phyloP scores from a whole-genome alignment of 1,140 invertebrate genomes.

The Drosophila busckii region DNA sequence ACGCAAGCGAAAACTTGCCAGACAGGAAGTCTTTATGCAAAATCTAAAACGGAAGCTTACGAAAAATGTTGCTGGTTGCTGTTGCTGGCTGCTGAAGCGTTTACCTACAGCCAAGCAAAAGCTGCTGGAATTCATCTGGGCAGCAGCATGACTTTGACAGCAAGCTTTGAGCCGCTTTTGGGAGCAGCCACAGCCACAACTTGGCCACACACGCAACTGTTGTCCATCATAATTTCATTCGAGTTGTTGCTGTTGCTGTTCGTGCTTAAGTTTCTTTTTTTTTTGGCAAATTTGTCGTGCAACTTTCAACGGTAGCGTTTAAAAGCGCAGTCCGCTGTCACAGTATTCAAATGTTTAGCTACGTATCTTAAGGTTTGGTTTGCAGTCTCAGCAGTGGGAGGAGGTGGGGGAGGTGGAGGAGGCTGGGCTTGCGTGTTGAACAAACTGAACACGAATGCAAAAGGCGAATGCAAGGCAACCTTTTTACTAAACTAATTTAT shows the following conservation, averaged over 20 bases:
- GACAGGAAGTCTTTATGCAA: too few species aligned
- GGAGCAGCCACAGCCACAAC: constrained; percentile 42
- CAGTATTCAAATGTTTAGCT: too few species aligned
- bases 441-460: constrained; percentile 34
- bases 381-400: neutral
- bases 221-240: constrained; percentile 51
- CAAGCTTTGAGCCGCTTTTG: constrained; percentile 22
- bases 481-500: constrained; percentile 79
- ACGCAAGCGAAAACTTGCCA: too few species aligned
- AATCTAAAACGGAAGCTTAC: constrained; percentile 58
- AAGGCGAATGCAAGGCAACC: constrained; percentile 67
- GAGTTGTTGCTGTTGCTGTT: constrained; percentile 1
- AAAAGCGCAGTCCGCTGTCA: constrained; percentile 15
- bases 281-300: constrained; percentile 51
- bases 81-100: constrained; percentile 10
- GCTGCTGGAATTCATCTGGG: constrained; percentile 59
- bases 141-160: constrained; percentile 19
- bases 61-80: too few species aligned
- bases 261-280: neutral
- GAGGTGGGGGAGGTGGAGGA: neutral
- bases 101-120: constrained; percentile 40
- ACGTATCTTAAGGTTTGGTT: too few species aligned
- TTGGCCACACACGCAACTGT: constrained; percentile 51
- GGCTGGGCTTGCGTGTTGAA: constrained; percentile 9
- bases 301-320: constrained; percentile 60